These are phyloP conservation scores for Lypha dubia DNA, from an alignment of 2,888 invertebrate genomes.

Conservation along the genomic window DNA sequence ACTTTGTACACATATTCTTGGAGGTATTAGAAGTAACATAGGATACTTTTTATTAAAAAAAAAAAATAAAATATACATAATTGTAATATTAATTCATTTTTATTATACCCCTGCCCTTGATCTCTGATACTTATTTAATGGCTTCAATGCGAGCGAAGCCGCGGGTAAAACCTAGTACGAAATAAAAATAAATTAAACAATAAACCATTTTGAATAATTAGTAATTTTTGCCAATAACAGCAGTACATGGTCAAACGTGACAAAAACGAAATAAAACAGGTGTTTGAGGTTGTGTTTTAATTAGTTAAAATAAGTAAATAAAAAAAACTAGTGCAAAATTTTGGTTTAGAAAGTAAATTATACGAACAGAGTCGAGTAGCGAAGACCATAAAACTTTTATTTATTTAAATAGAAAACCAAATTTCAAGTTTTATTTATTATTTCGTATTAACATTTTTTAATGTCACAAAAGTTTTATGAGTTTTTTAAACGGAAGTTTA, in stretches of 20 bases:
- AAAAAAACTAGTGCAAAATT: conserved; percentile 28
- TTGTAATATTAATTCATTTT: too few relatives aligned
- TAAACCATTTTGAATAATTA: conserved; percentile 32
- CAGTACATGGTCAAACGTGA: not conserved
- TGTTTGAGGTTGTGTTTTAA: conserved; percentile 36
- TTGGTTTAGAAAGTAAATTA: conserved; percentile 53
- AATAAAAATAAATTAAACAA: not conserved
- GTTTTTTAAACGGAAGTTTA: conserved; percentile 37
- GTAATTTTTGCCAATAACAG: conserved; percentile 4
- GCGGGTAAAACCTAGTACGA: too few relatives aligned
- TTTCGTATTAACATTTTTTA: conserved; percentile 14
- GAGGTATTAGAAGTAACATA: too few relatives aligned
- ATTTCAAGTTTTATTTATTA: conserved; percentile 24
- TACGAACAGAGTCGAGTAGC: not conserved
- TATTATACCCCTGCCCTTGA: too few relatives aligned
- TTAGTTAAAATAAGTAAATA: conserved; percentile 5
- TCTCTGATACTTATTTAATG: too few relatives aligned
- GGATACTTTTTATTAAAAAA: too few relatives aligned
- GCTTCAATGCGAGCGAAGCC: too few relatives aligned
- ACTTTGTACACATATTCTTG: too few relatives aligned
- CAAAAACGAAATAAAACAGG: conserved; percentile 4
- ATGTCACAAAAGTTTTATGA: conserved; percentile 35
- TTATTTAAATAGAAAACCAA: conserved; percentile 25
- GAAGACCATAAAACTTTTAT: conserved; percentile 3
- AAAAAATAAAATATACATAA: too few relatives aligned